Evolutionary conservation across 2,797 vertebrate species (phyloP).

Genomic region (Ctenopoma multispine): DNA sequence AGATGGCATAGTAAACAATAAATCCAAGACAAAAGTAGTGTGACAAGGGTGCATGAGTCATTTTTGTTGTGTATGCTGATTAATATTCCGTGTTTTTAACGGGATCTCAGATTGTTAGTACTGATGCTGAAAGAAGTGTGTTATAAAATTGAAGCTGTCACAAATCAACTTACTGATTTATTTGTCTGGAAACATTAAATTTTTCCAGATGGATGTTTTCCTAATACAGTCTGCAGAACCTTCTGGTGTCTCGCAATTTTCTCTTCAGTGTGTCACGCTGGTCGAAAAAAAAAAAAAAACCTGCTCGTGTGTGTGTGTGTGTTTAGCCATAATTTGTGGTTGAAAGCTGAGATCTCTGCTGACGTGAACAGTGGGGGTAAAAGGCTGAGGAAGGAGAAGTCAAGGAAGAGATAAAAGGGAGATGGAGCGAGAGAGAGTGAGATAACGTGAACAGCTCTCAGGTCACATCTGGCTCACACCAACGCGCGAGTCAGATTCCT

Average conservation of each 20-base stretch:
- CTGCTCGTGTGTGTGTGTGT: constrained; percentile 1
- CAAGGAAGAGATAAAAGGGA: constrained; percentile 30
- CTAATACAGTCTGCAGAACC: constrained; percentile 64
- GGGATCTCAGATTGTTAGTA: constrained; percentile 37
- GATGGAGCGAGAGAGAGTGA: constrained; percentile 30
- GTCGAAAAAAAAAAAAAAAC: constrained; percentile 43
- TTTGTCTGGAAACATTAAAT: constrained; percentile 58
- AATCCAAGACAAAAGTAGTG: not conserved
- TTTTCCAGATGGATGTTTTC: constrained; percentile 63
- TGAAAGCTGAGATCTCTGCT: constrained; percentile 67
- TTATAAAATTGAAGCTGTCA: constrained; percentile 41
- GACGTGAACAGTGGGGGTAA: constrained; percentile 34
- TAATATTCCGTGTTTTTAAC: constrained; percentile 46
- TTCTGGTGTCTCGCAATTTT: constrained; percentile 58
- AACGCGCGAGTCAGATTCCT: constrained; percentile 48
- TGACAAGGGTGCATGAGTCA: not conserved
- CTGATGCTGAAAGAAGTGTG: constrained; percentile 27
- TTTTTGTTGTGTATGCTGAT: constrained; percentile 13
- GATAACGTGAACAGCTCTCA: constrained; percentile 67
- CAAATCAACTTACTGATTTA: constrained; percentile 50
- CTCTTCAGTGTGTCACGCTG: constrained; percentile 23
- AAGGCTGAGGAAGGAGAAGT: constrained; percentile 39
- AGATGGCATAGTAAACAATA: not conserved
- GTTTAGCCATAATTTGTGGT: constrained; percentile 40
- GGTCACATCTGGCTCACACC: constrained; percentile 66